A percentile compares a stretch with the other conserved stretches of the same genome.
Conservation (phyloP, 2,113 vertebrate species). For the Tyrannus savana region DNA sequence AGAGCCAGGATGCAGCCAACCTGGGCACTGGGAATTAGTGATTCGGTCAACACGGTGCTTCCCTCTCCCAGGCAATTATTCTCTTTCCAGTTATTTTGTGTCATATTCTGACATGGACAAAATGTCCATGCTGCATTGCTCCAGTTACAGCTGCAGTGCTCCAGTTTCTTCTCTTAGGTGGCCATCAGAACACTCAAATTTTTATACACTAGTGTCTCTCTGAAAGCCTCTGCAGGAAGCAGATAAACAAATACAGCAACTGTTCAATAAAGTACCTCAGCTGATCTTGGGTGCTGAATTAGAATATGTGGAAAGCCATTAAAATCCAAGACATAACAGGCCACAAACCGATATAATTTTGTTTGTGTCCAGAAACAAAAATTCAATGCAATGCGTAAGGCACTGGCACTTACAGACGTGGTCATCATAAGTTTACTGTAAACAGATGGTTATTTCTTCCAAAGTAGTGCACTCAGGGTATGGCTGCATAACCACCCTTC, state of each 20-base stretch:
- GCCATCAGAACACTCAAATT: neutral
- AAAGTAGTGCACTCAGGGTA: neutral
- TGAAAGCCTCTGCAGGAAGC: neutral
- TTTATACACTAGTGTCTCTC: neutral
- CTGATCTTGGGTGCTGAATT: neutral
- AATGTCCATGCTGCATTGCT: neutral
- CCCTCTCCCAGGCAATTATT: neutral
- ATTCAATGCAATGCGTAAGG: neutral
- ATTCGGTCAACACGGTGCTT: accelerated
- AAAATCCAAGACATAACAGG: neutral
- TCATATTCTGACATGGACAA: neutral
- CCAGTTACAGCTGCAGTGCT: neutral
- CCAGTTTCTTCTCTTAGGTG: neutral
- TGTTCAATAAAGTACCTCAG: neutral
- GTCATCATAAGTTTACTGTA: neutral
- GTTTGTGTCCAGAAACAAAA: neutral
- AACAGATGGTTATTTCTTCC: slow-evolving; percentile 4
- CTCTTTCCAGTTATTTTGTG: neutral
- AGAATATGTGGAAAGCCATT: neutral
- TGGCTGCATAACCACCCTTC: neutral
- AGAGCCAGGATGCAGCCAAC: accelerated
- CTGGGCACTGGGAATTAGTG: neutral
- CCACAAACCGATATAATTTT: neutral
- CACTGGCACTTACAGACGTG: neutral
- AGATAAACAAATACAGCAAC: neutral